phyloP scores from a whole-genome alignment of 2,888 invertebrate genomes.

The Cremastinae sp. region DNA sequence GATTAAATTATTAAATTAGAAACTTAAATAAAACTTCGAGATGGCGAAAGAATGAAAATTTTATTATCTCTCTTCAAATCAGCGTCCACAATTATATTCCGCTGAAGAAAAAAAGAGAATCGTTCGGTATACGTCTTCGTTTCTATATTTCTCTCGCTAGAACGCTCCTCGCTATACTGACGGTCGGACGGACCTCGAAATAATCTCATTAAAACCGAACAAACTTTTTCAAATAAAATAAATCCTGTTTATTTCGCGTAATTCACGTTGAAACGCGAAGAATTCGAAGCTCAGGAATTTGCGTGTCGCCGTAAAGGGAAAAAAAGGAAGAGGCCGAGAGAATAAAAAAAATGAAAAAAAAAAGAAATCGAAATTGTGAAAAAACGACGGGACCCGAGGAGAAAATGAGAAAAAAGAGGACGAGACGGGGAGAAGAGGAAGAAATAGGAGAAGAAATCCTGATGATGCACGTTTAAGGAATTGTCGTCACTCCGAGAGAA shows the following conservation, averaged over 20 bases:
- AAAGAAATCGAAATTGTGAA: constrained; percentile 19
- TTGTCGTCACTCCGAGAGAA: constrained; percentile 48
- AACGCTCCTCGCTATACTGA: constrained; percentile 23
- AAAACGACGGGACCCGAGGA: constrained; percentile 16
- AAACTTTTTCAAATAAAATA: constrained; percentile 29
- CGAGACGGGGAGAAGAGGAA: neutral
- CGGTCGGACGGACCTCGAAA: constrained; percentile 3
- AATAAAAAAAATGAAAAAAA: constrained; percentile 11
- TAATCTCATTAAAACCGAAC: constrained; percentile 32
- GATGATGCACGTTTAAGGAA: constrained; percentile 55
- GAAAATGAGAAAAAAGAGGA: constrained; percentile 10
- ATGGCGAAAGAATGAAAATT: constrained; percentile 19
- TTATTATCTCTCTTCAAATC: constrained; percentile 8
- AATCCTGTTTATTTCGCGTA: constrained; percentile 41
- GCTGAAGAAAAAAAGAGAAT: neutral
- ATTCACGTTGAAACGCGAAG: constrained; percentile 42
- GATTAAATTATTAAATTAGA: too few relatives aligned
- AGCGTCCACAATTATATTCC: constrained; percentile 18
- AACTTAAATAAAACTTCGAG: neutral
- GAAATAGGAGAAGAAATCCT: constrained; percentile 32
- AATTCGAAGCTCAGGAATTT: constrained; percentile 32
- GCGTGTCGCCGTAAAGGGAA: constrained; percentile 30
- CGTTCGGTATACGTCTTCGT: constrained; percentile 12
- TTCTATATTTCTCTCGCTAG: neutral
- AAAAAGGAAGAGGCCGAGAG: constrained; percentile 5